Evolutionary conservation across 2,888 invertebrate genomes (phyloP).

Genomic region (Bugulina stolonifera): DNA sequence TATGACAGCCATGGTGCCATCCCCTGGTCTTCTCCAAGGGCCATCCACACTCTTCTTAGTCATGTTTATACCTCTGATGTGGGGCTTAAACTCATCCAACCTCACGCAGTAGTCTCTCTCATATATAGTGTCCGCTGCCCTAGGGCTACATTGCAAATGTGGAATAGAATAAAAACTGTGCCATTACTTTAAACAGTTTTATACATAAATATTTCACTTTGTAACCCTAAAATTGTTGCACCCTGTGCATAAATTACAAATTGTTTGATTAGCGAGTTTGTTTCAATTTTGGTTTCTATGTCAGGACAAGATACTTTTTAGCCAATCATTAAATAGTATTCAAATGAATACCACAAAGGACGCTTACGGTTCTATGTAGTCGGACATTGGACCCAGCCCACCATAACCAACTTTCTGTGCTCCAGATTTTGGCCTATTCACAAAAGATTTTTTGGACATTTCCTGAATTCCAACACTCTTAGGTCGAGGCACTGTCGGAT

Average conservation of each 20-base stretch:
- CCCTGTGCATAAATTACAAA: too few species aligned
- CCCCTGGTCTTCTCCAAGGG: slow-evolving; percentile 7
- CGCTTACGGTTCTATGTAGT: slow-evolving; percentile 18
- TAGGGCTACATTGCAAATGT: background rate
- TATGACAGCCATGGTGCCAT: slow-evolving; percentile 19
- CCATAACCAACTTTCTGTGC: slow-evolving; percentile 13
- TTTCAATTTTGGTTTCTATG: too few species aligned
- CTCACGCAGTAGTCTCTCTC: slow-evolving; percentile 22
- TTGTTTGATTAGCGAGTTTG: too few species aligned
- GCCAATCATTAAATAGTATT: too few species aligned
- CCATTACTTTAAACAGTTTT: too few species aligned
- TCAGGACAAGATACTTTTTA: too few species aligned
- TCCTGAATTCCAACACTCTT: slow-evolving; percentile 7
- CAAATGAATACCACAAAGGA: too few species aligned
- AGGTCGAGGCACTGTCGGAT: background rate
- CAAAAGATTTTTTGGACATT: slow-evolving; percentile 16
- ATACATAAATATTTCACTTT: too few species aligned
- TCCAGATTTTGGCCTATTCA: slow-evolving; percentile 23
- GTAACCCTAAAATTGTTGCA: too few species aligned
- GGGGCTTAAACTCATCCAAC: slow-evolving; percentile 15
- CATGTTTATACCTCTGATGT: slow-evolving; percentile 1
- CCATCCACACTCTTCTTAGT: slow-evolving; percentile 13
- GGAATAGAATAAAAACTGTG: background rate
- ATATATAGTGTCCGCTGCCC: slow-evolving; percentile 15
- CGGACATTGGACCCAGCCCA: background rate